Base-by-base conservation (phyloP, 2,797 vertebrate genomes). In the Tangara arthus region DNA sequence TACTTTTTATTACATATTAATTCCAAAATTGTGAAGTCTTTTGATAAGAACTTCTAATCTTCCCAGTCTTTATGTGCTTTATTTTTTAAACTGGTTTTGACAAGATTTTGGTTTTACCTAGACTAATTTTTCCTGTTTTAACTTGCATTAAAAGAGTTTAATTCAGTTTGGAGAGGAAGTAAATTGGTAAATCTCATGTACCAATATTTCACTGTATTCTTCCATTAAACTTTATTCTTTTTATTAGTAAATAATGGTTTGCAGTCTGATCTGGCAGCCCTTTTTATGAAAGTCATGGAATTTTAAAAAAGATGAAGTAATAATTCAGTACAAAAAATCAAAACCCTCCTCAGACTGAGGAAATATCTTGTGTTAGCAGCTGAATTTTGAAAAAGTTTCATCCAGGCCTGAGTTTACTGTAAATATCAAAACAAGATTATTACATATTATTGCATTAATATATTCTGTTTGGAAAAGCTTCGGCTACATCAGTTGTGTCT, bases 291-390 rank as follows among this genome's bases (percentile, higher is more conserved):
- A 77, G 3, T 66, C 1, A 2, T 66, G 39, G 4, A 61, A 65
- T 7, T 71, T 86, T 52, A 35, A 49, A 70, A 30, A 5, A 52
- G 30, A 23, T 41, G 11, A 49, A 49, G 13, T 60, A 56, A 9
- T 59, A 76, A 47, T 63, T 77, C n/a, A 52, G 14, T 37, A 63
- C n/a, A 72, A 79, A 69, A 53, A 2, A 0, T 1, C 5, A 34
- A 46, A 18, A 2, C 1, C 1, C 3, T 4, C 1, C 3, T n/a
- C 30, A 65, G 59, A 46, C 16, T 2, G 0, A 30, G 82, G 55
- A 91, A 56, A 23, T 56, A 15, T 75, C 17, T 32, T 59, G 3
- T 53, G 12, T 24, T 56, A 85, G 30, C 52, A 71, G 23, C 41
- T 71, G 56, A 37, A 73, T 82, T 91, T 85, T 64, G 47, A 83